Evolutionary conservation across 2,888 invertebrate genomes (phyloP).

Genomic region (Sinopyrophorus schimmeli): DNA sequence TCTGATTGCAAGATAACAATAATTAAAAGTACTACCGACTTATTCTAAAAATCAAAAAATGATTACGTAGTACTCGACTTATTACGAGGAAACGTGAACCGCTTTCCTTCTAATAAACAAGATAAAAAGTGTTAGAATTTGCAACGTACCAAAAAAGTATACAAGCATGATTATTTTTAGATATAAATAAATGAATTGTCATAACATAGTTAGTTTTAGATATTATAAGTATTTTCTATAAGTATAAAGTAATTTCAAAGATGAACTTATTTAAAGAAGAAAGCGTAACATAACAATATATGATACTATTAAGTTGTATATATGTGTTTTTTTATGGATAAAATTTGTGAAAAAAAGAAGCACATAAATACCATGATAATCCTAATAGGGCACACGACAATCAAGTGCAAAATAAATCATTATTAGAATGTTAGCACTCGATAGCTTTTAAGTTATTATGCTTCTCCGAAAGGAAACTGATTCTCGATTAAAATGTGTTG

Average conservation of each 20-base stretch:
- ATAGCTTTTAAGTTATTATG: slow-evolving; percentile 26
- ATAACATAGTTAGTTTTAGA: slow-evolving; percentile 25
- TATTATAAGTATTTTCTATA: slow-evolving; percentile 30
- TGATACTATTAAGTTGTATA: slow-evolving; percentile 14
- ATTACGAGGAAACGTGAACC: no score
- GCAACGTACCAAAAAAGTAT: slow-evolving; percentile 50
- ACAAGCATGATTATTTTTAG: slow-evolving; percentile 52
- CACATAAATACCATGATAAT: slow-evolving; percentile 36
- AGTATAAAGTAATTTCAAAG: slow-evolving; percentile 22
- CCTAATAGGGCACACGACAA: slow-evolving; percentile 50
- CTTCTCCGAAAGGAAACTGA: slow-evolving; percentile 12
- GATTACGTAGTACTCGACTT: no score
- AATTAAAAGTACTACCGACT: no score
- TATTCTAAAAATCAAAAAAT: no score
- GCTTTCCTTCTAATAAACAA: no score
- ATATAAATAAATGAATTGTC: slow-evolving; percentile 40
- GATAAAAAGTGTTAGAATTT: no score
- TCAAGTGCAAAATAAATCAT: slow-evolving; percentile 52
- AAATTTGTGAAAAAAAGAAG: slow-evolving; percentile 13
- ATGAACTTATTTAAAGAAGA: slow-evolving; percentile 16
- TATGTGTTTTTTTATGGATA: slow-evolving; percentile 15
- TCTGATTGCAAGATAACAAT: no score
- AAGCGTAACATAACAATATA: slow-evolving; percentile 9
- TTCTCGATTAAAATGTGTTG: slow-evolving; percentile 19
- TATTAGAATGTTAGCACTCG: slow-evolving; percentile 40